Percentiles rank a stretch among this genome's conserved stretches.
Evolutionary conservation across 1,140 invertebrate genomes (phyloP).

Genomic region (Brachionus calyciflorus): DNA sequence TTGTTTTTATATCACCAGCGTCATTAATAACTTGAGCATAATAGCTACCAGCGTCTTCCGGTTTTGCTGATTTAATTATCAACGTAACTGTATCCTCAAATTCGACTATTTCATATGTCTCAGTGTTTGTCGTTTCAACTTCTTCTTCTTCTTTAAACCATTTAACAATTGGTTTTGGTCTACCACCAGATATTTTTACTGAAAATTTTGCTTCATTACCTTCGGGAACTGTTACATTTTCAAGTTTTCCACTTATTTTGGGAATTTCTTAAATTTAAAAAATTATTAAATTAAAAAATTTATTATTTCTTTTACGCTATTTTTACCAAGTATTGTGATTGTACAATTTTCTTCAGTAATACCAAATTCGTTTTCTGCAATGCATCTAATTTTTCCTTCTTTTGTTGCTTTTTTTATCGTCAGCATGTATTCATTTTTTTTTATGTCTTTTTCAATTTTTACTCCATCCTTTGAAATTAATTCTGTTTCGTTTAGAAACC

Average conservation of each 20-base stretch:
- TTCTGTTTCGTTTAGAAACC: too few species aligned
- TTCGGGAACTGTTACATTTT: constrained; percentile 26
- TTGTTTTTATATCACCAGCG: not conserved
- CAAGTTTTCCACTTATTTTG: constrained; percentile 24
- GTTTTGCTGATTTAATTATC: constrained; percentile 50
- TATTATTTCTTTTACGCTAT: too few species aligned
- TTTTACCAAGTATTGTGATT: constrained; percentile 47
- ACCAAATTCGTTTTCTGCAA: not conserved
- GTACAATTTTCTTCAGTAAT: not conserved
- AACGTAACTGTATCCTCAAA: constrained; percentile 25
- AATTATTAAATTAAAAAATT: too few species aligned
- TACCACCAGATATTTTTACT: constrained; percentile 26
- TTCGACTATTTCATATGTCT: constrained; percentile 30
- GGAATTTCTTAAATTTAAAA: constrained; percentile 6
- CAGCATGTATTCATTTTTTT: too few species aligned
- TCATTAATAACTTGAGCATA: not conserved
- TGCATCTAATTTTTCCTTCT: not conserved
- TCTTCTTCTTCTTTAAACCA: constrained; percentile 46
- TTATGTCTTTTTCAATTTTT: too few species aligned
- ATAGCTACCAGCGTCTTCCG: constrained; percentile 58
- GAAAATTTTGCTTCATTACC: not conserved
- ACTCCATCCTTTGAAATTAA: too few species aligned
- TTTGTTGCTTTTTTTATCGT: too few species aligned
- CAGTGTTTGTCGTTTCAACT: not conserved
- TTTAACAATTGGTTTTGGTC: constrained; percentile 26